Evolutionary conservation across 2,797 vertebrate genomes (phyloP).

Genomic region (Helarctos malayanus): DNA sequence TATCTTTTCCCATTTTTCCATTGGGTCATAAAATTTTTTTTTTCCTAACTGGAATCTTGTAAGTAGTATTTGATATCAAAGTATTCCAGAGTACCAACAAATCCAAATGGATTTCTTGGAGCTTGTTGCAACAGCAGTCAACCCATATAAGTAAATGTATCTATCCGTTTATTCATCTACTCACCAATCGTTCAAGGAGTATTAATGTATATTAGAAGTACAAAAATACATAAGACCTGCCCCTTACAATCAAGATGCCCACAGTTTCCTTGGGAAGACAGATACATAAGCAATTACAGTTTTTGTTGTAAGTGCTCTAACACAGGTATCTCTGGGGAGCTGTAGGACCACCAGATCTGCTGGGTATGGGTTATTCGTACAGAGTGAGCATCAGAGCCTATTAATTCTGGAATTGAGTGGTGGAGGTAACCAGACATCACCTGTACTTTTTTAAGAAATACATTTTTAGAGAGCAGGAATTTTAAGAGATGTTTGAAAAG

Average conservation of each 20-base stretch:
- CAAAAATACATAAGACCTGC: not conserved
- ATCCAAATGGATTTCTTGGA: constrained; percentile 23
- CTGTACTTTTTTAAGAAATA: not conserved
- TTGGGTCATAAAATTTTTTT: not conserved
- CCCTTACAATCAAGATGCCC: not conserved
- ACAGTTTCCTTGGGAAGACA: not conserved
- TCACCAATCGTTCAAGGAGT: not conserved
- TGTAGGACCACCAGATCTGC: not conserved
- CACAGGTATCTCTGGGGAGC: not conserved
- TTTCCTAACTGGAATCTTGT: constrained; percentile 19
- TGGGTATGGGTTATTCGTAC: not conserved
- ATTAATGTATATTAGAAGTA: not conserved
- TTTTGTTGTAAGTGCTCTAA: not conserved
- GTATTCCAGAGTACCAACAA: not conserved
- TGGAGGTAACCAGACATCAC: not conserved
- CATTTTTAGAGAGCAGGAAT: constrained; percentile 13
- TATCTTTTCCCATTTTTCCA: not conserved
- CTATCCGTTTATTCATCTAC: not conserved
- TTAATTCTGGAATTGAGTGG: not conserved
- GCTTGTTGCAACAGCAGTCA: not conserved
- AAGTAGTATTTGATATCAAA: constrained; percentile 21
- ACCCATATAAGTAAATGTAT: not conserved
- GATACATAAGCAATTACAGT: not conserved
- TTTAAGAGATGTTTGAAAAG: constrained; percentile 46
- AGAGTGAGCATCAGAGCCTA: not conserved